These are phyloP conservation scores for Carlito syrichta DNA, from an alignment of 2,113 vertebrate species.

Conservation along the genomic window DNA sequence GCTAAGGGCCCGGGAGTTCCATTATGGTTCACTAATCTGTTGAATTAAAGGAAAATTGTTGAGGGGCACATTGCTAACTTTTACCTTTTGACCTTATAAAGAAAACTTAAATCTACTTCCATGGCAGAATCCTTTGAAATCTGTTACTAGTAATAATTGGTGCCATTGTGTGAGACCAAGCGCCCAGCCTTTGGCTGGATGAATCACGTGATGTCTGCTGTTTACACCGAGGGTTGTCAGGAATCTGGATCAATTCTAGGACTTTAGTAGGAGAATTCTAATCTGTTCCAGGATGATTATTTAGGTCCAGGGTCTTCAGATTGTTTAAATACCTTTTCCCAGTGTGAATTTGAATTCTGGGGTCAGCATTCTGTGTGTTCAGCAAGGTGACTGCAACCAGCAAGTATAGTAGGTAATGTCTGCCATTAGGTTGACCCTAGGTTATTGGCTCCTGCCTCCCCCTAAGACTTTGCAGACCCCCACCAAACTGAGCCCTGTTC, in stretches of 20 bases:
- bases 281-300: not conserved
- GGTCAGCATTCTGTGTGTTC: not conserved
- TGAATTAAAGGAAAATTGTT: not conserved
- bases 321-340: not conserved
- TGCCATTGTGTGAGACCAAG: not conserved
- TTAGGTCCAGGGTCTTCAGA: not conserved
- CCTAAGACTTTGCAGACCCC: not conserved
- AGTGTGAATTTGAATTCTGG: not conserved
- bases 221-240: not conserved
- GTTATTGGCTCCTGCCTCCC: not conserved
- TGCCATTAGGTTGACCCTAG: not conserved
- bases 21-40: not conserved
- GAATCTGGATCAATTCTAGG: not conserved
- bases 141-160: not conserved
- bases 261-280: not conserved
- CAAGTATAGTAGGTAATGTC: not conserved
- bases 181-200: not conserved
- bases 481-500: not conserved
- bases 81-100: not conserved
- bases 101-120: not conserved
- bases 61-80: not conserved
- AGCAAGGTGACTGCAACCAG: not conserved
- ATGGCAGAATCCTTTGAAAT: not conserved
- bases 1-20: not conserved
- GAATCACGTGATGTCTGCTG: not conserved